A percentile compares a stretch with the other conserved stretches of the same genome.
Conservation (phyloP, 1,140 invertebrate species). For the Hydropsyche tenuis region DNA sequence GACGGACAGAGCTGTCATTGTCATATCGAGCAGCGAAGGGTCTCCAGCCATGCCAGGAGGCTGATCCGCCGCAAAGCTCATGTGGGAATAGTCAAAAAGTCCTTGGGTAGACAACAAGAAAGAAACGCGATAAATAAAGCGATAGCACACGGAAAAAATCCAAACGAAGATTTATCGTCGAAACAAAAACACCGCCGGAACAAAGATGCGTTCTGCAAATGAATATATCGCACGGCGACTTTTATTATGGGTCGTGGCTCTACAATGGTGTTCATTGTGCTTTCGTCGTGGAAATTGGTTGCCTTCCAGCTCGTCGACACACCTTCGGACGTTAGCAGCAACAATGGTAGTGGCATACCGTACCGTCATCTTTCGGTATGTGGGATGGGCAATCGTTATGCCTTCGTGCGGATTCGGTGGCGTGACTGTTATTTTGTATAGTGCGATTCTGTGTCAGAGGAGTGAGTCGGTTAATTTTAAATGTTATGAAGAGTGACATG, state of each 20-base stretch:
- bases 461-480: no score
- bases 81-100: slow-evolving; percentile 66
- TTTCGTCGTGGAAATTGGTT: slow-evolving; percentile 14
- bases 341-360: no score
- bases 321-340: no score
- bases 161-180: slow-evolving; percentile 2
- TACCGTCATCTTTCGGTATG: no score
- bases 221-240: slow-evolving; percentile 28
- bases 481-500: no score
- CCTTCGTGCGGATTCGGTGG: no score
- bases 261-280: background rate
- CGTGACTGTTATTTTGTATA: no score
- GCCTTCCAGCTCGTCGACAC: slow-evolving; percentile 2
- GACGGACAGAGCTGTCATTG: slow-evolving; percentile 76
- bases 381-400: no score
- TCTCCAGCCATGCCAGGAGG: slow-evolving; percentile 53
- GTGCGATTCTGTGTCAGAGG: no score
- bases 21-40: slow-evolving; percentile 81
- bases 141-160: background rate
- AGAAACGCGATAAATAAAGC: slow-evolving; percentile 8
- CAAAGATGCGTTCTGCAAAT: slow-evolving; percentile 17
- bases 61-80: slow-evolving; percentile 64
- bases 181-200: background rate
- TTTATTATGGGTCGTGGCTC: slow-evolving; percentile 16
- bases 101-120: slow-evolving; percentile 52